A percentile compares a stretch with the other conserved stretches of the same genome.
Evolutionary conservation across 2,888 invertebrate genomes (phyloP).

Genomic region (Tryphoninae sp.): DNA sequence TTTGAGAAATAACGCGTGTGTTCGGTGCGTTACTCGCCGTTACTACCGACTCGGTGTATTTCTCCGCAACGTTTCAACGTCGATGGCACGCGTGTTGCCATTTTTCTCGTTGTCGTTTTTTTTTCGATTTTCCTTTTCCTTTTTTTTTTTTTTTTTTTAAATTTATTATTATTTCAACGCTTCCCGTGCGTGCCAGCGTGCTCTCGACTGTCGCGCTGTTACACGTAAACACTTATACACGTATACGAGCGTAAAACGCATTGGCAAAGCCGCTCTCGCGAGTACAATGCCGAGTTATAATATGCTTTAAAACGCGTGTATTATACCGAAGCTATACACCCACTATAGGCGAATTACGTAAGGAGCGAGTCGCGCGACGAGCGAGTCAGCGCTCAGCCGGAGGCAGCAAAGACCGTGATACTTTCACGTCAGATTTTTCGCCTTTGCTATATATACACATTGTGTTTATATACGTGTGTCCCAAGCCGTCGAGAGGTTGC

Average conservation of each 20-base stretch:
- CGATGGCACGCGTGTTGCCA: constrained; percentile 56
- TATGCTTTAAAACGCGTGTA: constrained; percentile 38
- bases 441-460: constrained; percentile 59
- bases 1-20: constrained; percentile 24
- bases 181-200: constrained; percentile 42
- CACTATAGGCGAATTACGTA: constrained; percentile 57
- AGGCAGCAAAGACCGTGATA: constrained; percentile 66
- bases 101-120: constrained; percentile 43
- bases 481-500: constrained; percentile 17
- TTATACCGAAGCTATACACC: constrained; percentile 45
- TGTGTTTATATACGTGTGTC: constrained; percentile 61
- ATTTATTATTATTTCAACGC: constrained; percentile 32
- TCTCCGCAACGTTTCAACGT: constrained; percentile 43
- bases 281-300: constrained; percentile 49
- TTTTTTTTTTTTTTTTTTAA: constrained; percentile 43
- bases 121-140: constrained; percentile 18
- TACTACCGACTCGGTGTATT: constrained; percentile 16
- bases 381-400: constrained; percentile 61
- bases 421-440: constrained; percentile 76
- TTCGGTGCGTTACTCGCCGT: constrained; percentile 12
- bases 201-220: constrained; percentile 16
- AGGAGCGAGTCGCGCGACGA: constrained; percentile 46
- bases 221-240: background rate
- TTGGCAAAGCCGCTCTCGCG: constrained; percentile 9
- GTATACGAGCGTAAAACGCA: background rate